phyloP scores from a whole-genome alignment of 2,797 vertebrate genomes.

The Podargus strigoides region DNA sequence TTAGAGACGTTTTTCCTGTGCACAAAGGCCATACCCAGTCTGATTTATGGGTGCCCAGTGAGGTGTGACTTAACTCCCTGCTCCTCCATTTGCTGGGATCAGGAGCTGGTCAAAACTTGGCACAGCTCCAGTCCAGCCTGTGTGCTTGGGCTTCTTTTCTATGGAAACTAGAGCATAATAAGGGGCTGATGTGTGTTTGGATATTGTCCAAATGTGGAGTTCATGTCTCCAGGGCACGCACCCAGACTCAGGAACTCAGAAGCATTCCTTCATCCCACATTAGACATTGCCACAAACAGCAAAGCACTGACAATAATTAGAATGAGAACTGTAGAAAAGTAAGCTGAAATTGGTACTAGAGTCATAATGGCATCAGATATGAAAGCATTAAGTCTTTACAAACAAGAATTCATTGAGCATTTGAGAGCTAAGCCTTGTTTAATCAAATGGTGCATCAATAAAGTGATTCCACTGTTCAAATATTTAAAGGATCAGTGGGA shows the following conservation, averaged over 20 bases:
- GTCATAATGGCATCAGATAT: neutral
- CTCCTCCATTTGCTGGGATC: neutral
- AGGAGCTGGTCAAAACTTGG: neutral
- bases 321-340: neutral
- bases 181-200: neutral
- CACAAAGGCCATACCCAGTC: neutral
- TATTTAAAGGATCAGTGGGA: constrained; percentile 16
- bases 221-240: neutral
- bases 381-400: constrained; percentile 9
- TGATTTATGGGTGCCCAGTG: neutral
- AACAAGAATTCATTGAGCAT: constrained; percentile 24
- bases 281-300: neutral
- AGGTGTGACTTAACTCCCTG: neutral
- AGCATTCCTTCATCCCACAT: neutral
- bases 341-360: neutral
- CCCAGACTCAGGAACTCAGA: neutral
- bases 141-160: neutral
- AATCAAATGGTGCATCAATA: constrained; percentile 29
- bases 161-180: neutral
- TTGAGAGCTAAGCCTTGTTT: constrained; percentile 29
- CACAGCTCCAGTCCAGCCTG: neutral
- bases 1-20: neutral
- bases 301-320: neutral
- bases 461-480: constrained; percentile 26
- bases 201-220: neutral